phyloP scores from a whole-genome alignment of 2,797 vertebrate species.

The Peromyscus melanophrys region DNA sequence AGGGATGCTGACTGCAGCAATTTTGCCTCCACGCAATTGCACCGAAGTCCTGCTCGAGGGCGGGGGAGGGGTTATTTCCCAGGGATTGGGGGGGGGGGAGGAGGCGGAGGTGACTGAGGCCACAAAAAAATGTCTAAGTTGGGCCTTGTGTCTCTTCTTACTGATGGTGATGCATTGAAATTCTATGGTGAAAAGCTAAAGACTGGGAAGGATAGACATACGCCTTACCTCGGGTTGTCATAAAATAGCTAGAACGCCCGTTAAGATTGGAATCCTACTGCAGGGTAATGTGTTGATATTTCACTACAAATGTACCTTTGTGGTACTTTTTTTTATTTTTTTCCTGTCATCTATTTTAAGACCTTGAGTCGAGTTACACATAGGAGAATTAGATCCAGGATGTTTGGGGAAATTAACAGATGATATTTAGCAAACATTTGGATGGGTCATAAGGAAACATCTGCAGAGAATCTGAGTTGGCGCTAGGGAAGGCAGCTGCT shows the following conservation, averaged over 20 bases:
- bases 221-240: neutral
- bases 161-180: neutral
- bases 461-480: slow-evolving; percentile 70
- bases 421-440: slow-evolving; percentile 85
- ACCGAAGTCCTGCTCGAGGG: neutral
- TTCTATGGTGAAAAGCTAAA: neutral
- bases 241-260: neutral
- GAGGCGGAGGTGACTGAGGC: neutral
- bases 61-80: neutral
- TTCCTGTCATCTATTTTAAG: slow-evolving; percentile 81
- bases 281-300: slow-evolving; percentile 32
- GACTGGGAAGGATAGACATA: neutral
- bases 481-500: slow-evolving; percentile 79
- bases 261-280: neutral
- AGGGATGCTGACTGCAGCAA: slow-evolving; percentile 13
- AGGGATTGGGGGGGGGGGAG: neutral
- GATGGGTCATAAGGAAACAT: slow-evolving; percentile 85
- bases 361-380: slow-evolving; percentile 78
- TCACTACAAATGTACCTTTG: slow-evolving; percentile 54
- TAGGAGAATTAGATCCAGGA: slow-evolving; percentile 77
- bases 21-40: neutral
- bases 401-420: slow-evolving; percentile 84
- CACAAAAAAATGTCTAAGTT: neutral
- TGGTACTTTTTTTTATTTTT: slow-evolving; percentile 47
- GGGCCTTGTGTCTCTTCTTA: neutral